These are phyloP conservation scores for Sialia sialis DNA, from an alignment of 2,113 vertebrate species.

Conservation along the genomic window DNA sequence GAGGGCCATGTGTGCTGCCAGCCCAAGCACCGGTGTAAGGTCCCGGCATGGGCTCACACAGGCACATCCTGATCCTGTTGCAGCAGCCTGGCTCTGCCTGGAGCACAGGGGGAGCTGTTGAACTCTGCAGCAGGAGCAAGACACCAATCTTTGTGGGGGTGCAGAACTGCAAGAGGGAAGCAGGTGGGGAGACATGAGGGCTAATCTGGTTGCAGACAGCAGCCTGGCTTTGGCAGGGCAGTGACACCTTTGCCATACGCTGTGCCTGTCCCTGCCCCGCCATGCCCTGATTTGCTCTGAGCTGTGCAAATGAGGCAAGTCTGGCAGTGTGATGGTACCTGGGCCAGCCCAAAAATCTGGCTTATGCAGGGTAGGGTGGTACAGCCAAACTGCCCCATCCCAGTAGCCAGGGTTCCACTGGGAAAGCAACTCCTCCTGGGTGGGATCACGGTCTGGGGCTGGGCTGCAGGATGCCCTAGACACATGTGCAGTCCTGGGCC, in stretches of 20 bases:
- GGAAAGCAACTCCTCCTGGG: background rate
- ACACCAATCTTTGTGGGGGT: background rate
- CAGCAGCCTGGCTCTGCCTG: background rate
- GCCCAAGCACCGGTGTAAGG: background rate
- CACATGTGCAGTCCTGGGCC: slow-evolving; percentile 86
- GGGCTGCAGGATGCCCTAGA: slow-evolving; percentile 55
- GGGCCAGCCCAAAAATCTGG: background rate
- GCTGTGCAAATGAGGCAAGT: background rate
- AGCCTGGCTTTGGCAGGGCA: background rate
- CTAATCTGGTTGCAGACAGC: background rate
- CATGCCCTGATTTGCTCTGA: background rate
- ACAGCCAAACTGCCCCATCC: background rate
- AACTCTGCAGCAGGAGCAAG: background rate
- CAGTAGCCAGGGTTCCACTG: background rate
- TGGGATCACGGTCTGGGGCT: rapidly evolving
- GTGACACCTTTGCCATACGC: background rate
- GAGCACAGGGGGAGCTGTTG: background rate
- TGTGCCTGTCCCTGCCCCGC: background rate
- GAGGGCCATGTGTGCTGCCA: rapidly evolving
- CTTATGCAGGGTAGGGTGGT: background rate
- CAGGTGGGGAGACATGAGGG: rapidly evolving
- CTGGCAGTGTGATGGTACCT: background rate
- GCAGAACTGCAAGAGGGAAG: background rate
- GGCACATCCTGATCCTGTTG: background rate
- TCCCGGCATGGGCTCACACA: rapidly evolving